Evolutionary conservation across 2,113 vertebrate genomes (phyloP), one percentile per base, ranked within the genome.

Genomic region (Podarcis muralis): DNA sequence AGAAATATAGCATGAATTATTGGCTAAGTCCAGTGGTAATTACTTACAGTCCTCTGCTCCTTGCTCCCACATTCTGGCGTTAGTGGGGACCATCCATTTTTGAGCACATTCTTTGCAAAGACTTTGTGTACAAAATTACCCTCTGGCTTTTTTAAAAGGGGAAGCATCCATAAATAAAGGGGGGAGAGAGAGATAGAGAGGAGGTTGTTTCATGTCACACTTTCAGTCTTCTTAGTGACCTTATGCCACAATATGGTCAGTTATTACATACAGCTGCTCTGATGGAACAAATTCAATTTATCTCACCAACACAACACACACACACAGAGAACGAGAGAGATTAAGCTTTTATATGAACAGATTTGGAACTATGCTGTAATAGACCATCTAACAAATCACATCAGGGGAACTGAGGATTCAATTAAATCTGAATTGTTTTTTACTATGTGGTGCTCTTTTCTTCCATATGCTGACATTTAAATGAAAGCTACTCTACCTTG

Each of bases 101-200:
- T 79, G 59, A 92, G 77, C 6, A 13, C 35, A 5, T 85, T 1
- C 3, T 84, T 88, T 53, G 16, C 20, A 37, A 0, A n/a, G 2
- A 62, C n/a, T 22, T 43, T 84, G 0, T 48, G 32, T 83, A 81
- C 81, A 87, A 0, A 87, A 59, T 20, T 86, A 90, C 89, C 84
- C 81, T 66, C 40, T 83, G 79, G 59, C 59, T 76, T 77, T n/a
- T 69, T 16, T 12, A 48, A 13, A 65, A n/a, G 18, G 12, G 20
- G 16, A 30, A 37, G 6, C 20, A 11, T 7, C 18, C 68, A 68
- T 83, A 69, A 86, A n/a, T 37, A 9, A 18, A 20, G 30, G 59
- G 57, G 20, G 81, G 15, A 80, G 89, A 2, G 5, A 66, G 16
- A 74, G 91, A 88, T 32, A 5, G 2, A 84, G 65, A 92, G 89